A percentile compares a stretch with the other conserved stretches of the same genome.
Evolutionary conservation across 1,140 invertebrate genomes (phyloP).

Genomic region (Aphaenogaster floridana): DNA sequence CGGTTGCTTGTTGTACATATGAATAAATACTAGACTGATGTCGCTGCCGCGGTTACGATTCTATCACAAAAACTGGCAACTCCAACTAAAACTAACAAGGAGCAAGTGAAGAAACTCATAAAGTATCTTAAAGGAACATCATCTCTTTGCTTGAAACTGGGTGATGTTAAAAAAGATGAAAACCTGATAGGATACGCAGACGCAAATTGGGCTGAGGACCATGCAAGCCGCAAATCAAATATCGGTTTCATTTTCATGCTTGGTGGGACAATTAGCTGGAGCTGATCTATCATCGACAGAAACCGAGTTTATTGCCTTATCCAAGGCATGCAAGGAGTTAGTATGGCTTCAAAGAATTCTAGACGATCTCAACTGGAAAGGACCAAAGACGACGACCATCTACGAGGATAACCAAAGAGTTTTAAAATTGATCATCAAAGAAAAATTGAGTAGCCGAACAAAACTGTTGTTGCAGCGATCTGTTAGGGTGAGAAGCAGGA

Average conservation of each 20-base stretch:
- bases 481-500: no score
- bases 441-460: not conserved
- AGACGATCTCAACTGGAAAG: not conserved
- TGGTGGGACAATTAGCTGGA: not conserved
- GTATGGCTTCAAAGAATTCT: not conserved
- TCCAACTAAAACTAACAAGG: no score
- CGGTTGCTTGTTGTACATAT: not conserved
- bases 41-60: not conserved
- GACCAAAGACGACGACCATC: not conserved
- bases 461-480: not conserved
- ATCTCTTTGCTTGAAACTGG: not conserved
- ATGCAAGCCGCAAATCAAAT: not conserved
- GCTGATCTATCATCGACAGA: not conserved
- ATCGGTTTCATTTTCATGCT: not conserved
- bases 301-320: not conserved
- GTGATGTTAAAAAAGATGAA: not conserved
- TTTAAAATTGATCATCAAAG: not conserved
- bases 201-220: not conserved
- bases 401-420: conserved; percentile 53
- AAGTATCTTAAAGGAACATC: not conserved
- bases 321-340: not conserved
- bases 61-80: no score
- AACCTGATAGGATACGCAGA: not conserved
- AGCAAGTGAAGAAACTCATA: not conserved
- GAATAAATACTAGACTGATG: not conserved